phyloP scores from a whole-genome alignment of 1,140 invertebrate genomes.

The Coelopa frigida region DNA sequence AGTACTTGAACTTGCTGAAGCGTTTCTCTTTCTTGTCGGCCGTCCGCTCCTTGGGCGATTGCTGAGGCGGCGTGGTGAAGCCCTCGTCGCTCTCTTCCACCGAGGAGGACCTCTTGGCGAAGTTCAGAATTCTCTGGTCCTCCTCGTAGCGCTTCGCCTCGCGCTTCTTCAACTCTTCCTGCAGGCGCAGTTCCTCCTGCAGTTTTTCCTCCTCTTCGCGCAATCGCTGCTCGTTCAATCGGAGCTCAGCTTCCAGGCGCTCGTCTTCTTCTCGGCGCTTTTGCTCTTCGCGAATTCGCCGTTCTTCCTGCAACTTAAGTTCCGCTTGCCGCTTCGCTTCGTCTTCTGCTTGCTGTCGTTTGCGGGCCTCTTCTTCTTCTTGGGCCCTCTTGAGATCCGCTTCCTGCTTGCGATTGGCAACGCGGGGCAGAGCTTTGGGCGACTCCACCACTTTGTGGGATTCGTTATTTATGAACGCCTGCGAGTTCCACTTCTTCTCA shows the following conservation, averaged over 20 bases:
- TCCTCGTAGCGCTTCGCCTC: conserved; percentile 32
- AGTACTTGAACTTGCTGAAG: conserved; percentile 47
- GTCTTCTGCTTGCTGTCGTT: conserved; percentile 3
- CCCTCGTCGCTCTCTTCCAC: conserved; percentile 19
- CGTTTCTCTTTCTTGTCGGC: conserved; percentile 37
- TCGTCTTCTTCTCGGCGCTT: conserved; percentile 22
- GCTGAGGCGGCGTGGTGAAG: too few species aligned
- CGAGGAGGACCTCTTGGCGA: conserved; percentile 26
- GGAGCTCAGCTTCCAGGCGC: conserved; percentile 25
- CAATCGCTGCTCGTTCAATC: conserved; percentile 28
- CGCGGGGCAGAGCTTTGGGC: conserved; percentile 19
- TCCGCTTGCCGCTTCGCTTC: conserved; percentile 4
- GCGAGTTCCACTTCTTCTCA: conserved; percentile 7
- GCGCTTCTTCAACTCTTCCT: conserved; percentile 22
- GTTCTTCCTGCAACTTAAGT: conserved; percentile 1
- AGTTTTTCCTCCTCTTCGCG: conserved; percentile 27
- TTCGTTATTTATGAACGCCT: conserved; percentile 2
- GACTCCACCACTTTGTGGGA: background rate
- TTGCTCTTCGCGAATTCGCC: background rate
- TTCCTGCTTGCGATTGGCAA: background rate
- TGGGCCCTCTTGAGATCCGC: background rate
- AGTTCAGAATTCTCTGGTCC: conserved; percentile 31
- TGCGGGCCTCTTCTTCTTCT: conserved; percentile 10
- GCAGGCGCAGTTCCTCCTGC: conserved; percentile 20
- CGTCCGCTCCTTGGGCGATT: conserved; percentile 36